These are phyloP conservation scores for Odontophorus gujanensis DNA, from an alignment of 2,113 vertebrate species.

Conservation along the genomic window DNA sequence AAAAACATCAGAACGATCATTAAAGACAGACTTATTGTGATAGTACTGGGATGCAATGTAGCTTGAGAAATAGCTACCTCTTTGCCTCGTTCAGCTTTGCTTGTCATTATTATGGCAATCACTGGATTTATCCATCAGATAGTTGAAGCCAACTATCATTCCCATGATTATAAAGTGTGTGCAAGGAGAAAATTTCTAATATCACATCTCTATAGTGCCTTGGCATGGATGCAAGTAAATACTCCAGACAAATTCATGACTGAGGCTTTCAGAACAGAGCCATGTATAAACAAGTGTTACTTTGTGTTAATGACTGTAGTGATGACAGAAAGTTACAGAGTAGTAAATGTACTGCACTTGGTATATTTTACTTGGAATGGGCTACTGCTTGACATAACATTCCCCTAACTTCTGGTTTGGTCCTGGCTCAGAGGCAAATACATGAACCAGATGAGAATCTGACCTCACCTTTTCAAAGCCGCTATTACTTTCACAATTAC, in stretches of 20 bases:
- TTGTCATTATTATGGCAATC: neutral
- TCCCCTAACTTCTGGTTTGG: conserved; percentile 10
- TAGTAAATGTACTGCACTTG: neutral
- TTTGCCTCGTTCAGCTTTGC: neutral
- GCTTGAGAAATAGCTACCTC: neutral
- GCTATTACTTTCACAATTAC: conserved; percentile 26
- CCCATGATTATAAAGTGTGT: neutral
- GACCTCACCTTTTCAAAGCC: conserved; percentile 49
- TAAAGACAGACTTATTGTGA: neutral
- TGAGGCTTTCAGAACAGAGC: neutral
- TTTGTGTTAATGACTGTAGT: conserved; percentile 33
- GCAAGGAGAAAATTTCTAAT: neutral
- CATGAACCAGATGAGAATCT: neutral
- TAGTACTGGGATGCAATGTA: neutral
- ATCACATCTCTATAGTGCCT: neutral
- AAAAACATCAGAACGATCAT: neutral
- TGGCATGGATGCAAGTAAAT: neutral
- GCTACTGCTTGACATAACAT: neutral
- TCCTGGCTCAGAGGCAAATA: neutral
- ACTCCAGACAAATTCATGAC: neutral
- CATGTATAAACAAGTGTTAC: conserved; percentile 35
- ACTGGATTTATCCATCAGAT: neutral
- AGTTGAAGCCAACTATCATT: neutral
- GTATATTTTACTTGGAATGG: conserved; percentile 65
- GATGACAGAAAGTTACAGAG: conserved; percentile 60